phyloP scores from a whole-genome alignment of 2,113 vertebrate genomes.

The Scortum barcoo region DNA sequence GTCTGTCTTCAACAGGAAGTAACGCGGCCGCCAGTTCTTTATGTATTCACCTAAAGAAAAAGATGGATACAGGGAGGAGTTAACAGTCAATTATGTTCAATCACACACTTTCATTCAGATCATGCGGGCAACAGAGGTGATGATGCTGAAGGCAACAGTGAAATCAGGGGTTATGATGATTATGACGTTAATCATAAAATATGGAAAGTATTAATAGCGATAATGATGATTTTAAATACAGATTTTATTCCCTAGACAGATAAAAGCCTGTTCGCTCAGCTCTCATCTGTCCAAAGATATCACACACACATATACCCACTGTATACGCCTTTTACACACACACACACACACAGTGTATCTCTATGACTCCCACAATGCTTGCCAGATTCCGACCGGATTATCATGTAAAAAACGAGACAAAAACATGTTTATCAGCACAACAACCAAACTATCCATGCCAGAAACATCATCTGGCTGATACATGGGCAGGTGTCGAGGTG shows the following conservation, averaged over 20 bases:
- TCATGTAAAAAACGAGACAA: slow-evolving; percentile 76
- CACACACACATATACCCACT: slow-evolving; percentile 33
- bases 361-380: slow-evolving; percentile 50
- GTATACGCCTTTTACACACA: neutral
- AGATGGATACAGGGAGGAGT: slow-evolving; percentile 27
- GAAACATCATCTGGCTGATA: slow-evolving; percentile 79
- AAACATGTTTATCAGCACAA: slow-evolving; percentile 83
- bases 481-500: slow-evolving; percentile 78
- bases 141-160: slow-evolving; percentile 3
- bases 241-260: slow-evolving; percentile 65
- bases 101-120: neutral
- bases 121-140: neutral
- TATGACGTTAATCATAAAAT: slow-evolving; percentile 27
- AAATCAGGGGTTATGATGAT: slow-evolving; percentile 15
- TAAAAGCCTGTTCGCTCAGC: slow-evolving; percentile 53
- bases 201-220: slow-evolving; percentile 41
- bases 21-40: slow-evolving; percentile 99
- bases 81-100: neutral
- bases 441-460: slow-evolving; percentile 73
- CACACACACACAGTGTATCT: slow-evolving; percentile 46
- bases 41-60: slow-evolving; percentile 94
- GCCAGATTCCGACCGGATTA: slow-evolving; percentile 80
- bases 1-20: slow-evolving; percentile 98
- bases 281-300: slow-evolving; percentile 67
- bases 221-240: slow-evolving; percentile 61